Conservation (phyloP, 1,140 invertebrate species). For the Schlechtendalia chinensis region DNA sequence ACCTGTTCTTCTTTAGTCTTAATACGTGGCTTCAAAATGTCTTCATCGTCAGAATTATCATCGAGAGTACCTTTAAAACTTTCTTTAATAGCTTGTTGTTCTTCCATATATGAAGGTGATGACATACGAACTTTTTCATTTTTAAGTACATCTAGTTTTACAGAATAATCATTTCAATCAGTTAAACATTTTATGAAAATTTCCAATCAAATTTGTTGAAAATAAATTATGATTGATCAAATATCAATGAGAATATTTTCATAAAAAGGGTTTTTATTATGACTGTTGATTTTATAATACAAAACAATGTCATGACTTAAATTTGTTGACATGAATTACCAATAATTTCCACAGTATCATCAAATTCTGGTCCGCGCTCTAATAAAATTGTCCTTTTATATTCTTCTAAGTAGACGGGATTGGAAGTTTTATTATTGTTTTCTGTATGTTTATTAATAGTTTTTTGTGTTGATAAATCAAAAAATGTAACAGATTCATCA, state of each 20-base stretch:
- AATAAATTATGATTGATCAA: constrained; percentile 5
- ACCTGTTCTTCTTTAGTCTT: constrained; percentile 66
- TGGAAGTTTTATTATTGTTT: constrained; percentile 53
- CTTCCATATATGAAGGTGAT: constrained; percentile 66
- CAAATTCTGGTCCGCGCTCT: constrained; percentile 66
- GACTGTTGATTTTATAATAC: neutral
- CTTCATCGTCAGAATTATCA: constrained; percentile 59
- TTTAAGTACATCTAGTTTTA: constrained; percentile 48
- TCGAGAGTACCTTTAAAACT: constrained; percentile 63
- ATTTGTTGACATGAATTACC: constrained; percentile 47
- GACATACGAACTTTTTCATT: constrained; percentile 51
- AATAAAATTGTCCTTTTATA: constrained; percentile 77
- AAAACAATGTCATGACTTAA: neutral
- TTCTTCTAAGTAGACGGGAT: constrained; percentile 70
- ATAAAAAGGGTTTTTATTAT: neutral
- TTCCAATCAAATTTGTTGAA: neutral
- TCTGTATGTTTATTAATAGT: constrained; percentile 53
- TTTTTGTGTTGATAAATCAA: constrained; percentile 58
- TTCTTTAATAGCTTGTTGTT: constrained; percentile 69
- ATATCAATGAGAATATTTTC: neutral
- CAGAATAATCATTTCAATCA: constrained; percentile 50
- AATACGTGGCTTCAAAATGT: constrained; percentile 55
- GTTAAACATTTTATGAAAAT: too few relatives aligned
- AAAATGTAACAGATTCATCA: constrained; percentile 73
- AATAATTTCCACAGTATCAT: constrained; percentile 60